Base-by-base conservation (phyloP, 2,797 vertebrate genomes). In the Okamejei kenojei region DNA sequence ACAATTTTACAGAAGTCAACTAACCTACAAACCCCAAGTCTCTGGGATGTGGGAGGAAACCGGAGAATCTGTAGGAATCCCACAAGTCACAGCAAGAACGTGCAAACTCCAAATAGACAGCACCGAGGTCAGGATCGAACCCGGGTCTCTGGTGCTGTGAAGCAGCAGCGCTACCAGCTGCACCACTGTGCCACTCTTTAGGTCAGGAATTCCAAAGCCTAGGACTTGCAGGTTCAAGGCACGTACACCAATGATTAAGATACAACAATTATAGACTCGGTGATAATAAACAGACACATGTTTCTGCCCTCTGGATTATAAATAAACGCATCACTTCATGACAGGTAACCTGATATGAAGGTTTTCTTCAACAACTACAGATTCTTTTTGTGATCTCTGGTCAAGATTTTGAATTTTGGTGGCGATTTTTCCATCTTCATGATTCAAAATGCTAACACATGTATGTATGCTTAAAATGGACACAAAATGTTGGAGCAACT, bases 391-490 rank as follows among this genome's bases (percentile, higher is more conserved):
- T 63, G 26, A 61, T 84, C 81, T 61, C 26, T 17, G 7, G 26
- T 29, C 81, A 84, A n/a, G 81, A 10, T n/a, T 86, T 63, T 54
- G 58, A 26, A 63, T 63, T 86, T 29, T 13, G 17, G 58, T 61
- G 13, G 26, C n/a, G 15, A 2, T 61, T 86, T 63, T 86, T 15
- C 13, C 82, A 63, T 29, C 82, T 77, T 11, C n/a, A n/a, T n/a
- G 8, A 86, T 86, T 63, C n/a, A 86, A 86, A 61, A 86, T 63
- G 82, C 58, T 58, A 86, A n/a, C 82, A 86, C 4, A n/a, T 63
- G 15, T 63, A 32, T 86, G 26, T 61, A 84, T 17, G 61, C 15
- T 29, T 61, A n/a, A 29, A 54, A 54, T 54, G 45, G 45, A 54
- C 45, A 6, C 45, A 54, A 54, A 54, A 54, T 54, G 45, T 3